These are phyloP conservation scores for Sebastes aleutianus DNA, from an alignment of 2,797 vertebrate genomes.

Conservation along the genomic window DNA sequence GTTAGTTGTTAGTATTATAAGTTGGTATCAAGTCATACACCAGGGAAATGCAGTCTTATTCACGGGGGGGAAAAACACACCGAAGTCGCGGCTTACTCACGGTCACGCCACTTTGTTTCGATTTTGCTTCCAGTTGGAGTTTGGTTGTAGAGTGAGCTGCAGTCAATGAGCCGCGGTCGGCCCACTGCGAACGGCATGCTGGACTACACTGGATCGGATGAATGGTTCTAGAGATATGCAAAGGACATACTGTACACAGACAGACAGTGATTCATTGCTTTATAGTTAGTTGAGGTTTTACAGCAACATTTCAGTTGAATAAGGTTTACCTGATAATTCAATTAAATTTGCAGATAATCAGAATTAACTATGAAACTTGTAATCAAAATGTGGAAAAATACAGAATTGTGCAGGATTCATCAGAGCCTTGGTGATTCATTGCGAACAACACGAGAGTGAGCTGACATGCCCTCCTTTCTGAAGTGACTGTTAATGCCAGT, in stretches of 20 bases:
- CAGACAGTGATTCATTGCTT: background rate
- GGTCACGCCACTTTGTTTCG: background rate
- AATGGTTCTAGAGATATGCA: too few relatives aligned
- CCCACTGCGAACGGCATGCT: too few relatives aligned
- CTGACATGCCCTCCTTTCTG: conserved; percentile 31
- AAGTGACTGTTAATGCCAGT: conserved; percentile 69
- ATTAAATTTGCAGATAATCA: background rate
- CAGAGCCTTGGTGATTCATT: background rate
- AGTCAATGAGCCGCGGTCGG: background rate
- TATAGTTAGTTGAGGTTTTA: background rate
- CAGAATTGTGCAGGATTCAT: background rate
- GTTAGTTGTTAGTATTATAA: too few relatives aligned
- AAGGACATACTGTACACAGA: too few relatives aligned
- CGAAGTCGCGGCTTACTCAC: background rate
- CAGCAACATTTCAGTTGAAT: background rate
- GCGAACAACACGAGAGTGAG: conserved; percentile 5
- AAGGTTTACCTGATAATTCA: background rate
- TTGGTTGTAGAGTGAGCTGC: background rate
- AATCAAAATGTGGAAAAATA: background rate
- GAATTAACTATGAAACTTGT: background rate
- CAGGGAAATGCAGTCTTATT: too few relatives aligned
- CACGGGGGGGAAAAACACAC: too few relatives aligned
- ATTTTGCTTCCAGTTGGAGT: background rate
- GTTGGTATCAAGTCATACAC: too few relatives aligned
- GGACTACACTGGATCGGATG: too few relatives aligned